These are phyloP conservation scores for Araneus ventricosus DNA, from an alignment of 1,140 invertebrate species.

Conservation along the genomic window DNA sequence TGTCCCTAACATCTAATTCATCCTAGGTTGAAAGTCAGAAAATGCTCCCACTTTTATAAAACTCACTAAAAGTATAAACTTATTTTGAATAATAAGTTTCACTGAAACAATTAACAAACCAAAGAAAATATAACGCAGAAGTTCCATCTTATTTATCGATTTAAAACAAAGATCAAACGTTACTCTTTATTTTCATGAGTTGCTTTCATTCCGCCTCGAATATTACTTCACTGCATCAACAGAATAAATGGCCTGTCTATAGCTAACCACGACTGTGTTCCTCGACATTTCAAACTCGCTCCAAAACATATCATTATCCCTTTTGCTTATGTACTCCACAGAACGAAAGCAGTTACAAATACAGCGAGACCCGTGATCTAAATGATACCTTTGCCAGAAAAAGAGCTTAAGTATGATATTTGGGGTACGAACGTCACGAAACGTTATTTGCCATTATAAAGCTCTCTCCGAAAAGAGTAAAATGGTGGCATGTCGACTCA, in stretches of 20 bases:
- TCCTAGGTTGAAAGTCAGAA: no score
- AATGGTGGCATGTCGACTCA: neutral
- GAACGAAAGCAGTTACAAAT: neutral
- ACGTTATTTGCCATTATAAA: neutral
- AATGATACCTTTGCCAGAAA: neutral
- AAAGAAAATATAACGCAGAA: no score
- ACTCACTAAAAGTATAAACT: no score
- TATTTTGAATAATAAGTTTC: no score
- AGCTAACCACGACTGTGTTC: neutral
- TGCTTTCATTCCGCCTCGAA: neutral
- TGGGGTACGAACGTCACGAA: neutral
- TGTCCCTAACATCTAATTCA: no score
- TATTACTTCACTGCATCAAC: neutral
- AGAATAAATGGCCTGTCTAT: neutral
- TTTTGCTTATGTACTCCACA: neutral
- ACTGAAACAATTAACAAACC: no score
- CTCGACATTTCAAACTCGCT: neutral
- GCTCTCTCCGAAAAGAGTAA: neutral
- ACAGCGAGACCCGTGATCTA: neutral
- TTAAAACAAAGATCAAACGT: no score
- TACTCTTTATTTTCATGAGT: no score
- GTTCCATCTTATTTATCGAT: no score
- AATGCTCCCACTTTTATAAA: no score
- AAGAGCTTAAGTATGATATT: constrained; percentile 23
- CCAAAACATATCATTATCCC: neutral